phyloP scores from a whole-genome alignment of 2,113 vertebrate species.

The Gambusia affinis region DNA sequence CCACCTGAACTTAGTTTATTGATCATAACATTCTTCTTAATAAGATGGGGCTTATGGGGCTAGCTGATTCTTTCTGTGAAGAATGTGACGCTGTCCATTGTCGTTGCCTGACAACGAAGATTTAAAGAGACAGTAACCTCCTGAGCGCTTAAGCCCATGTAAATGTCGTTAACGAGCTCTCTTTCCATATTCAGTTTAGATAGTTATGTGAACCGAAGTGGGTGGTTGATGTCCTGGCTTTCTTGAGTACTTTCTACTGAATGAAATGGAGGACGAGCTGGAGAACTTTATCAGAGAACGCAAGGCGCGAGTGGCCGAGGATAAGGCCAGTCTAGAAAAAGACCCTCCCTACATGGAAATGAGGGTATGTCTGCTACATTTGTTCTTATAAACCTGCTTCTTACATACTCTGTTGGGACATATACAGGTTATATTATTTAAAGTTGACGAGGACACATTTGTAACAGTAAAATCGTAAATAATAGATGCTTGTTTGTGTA shows the following conservation, averaged over 20 bases:
- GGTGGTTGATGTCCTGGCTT: not conserved
- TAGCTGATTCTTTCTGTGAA: not conserved
- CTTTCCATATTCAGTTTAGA: too few relatives aligned
- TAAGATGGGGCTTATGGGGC: too few relatives aligned
- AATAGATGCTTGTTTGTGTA: too few relatives aligned
- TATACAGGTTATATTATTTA: not conserved
- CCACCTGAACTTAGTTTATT: too few relatives aligned
- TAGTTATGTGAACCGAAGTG: not conserved
- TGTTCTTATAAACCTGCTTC: too few relatives aligned
- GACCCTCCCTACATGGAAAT: constrained; percentile 93
- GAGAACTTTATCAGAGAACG: constrained; percentile 88
- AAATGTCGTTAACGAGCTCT: too few relatives aligned
- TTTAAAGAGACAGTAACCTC: constrained; percentile 50
- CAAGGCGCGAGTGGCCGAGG: constrained; percentile 85
- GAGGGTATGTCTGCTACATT: constrained; percentile 76
- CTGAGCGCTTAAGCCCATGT: too few relatives aligned
- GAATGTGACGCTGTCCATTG: constrained; percentile 25
- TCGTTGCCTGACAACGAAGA: constrained; percentile 64
- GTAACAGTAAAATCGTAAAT: too few relatives aligned
- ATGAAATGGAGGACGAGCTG: constrained; percentile 85
- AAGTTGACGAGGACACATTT: not conserved
- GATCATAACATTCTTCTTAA: too few relatives aligned
- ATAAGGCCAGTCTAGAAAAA: constrained; percentile 85
- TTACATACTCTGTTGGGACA: not conserved
- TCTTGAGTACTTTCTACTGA: constrained; percentile 1